phyloP scores from a whole-genome alignment of 2,113 vertebrate species.

The Lepisosteus oculatus region DNA sequence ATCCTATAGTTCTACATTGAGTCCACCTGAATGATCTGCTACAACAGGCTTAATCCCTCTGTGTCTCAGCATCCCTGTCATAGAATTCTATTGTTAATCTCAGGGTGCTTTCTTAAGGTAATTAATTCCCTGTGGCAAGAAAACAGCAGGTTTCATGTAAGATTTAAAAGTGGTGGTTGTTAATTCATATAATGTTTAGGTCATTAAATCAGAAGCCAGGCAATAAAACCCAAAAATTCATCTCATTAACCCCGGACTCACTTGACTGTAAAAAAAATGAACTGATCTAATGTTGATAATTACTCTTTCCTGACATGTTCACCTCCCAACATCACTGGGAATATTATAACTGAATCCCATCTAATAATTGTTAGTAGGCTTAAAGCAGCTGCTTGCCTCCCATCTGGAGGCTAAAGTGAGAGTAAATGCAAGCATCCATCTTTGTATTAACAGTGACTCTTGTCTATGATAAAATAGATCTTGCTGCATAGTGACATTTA shows the following conservation, averaged over 20 bases:
- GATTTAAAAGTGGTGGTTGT: neutral
- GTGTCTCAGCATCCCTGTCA: too few relatives aligned
- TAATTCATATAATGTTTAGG: neutral
- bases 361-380: constrained; percentile 11
- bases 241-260: constrained; percentile 10
- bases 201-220: neutral
- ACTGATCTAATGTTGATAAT: constrained; percentile 7
- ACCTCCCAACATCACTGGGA: neutral
- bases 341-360: neutral
- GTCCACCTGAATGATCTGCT: too few relatives aligned
- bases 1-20: too few relatives aligned
- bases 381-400: constrained; percentile 14
- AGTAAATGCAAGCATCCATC: neutral
- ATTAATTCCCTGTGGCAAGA: neutral
- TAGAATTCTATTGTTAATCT: too few relatives aligned
- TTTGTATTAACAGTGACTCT: neutral
- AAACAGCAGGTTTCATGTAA: neutral
- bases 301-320: neutral
- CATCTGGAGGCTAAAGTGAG: constrained; percentile 18
- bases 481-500: neutral
- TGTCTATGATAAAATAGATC: neutral
- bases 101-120: neutral
- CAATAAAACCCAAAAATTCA: neutral
- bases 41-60: too few relatives aligned
- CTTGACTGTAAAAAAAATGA: constrained; percentile 20